A percentile compares a stretch with the other conserved stretches of the same genome.
These are phyloP conservation scores for Bubo scandiacus DNA, from an alignment of 2,113 vertebrate species.

Conservation along the genomic window DNA sequence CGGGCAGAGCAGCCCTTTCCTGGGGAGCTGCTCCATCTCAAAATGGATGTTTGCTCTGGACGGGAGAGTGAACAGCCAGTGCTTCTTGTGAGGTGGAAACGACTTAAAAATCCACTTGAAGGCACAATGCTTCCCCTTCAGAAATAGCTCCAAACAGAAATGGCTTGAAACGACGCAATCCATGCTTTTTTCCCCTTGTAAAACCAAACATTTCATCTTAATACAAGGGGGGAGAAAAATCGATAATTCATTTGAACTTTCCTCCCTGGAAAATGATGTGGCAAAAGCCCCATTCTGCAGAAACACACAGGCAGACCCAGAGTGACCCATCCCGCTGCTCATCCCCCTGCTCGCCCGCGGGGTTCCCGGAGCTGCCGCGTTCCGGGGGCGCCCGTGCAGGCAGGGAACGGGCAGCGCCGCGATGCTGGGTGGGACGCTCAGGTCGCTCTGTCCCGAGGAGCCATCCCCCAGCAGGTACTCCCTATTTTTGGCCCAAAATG, in stretches of 20 bases:
- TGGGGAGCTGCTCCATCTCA: not conserved
- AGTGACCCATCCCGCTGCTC: not conserved
- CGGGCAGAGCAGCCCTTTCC: not conserved
- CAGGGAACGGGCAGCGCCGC: not conserved
- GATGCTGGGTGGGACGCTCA: not conserved
- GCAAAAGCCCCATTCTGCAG: accelerated
- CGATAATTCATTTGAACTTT: not conserved
- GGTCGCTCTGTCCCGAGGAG: not conserved
- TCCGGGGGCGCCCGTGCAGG: not conserved
- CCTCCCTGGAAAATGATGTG: not conserved
- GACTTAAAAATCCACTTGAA: not conserved
- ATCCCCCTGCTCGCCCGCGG: not conserved
- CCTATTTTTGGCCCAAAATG: not conserved
- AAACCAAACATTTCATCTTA: not conserved
- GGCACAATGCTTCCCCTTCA: not conserved
- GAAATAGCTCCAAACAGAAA: not conserved
- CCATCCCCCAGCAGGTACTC: accelerated
- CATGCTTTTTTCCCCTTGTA: not conserved
- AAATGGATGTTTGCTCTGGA: not conserved
- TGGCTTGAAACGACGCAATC: not conserved
- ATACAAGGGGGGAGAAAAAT: accelerated
- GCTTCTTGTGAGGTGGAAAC: not conserved
- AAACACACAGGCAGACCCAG: not conserved
- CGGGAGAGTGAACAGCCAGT: not conserved
- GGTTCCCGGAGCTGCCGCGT: not conserved